Base-by-base conservation (phyloP, 1,140 invertebrate genomes). In the Drosophila rhopaloa region DNA sequence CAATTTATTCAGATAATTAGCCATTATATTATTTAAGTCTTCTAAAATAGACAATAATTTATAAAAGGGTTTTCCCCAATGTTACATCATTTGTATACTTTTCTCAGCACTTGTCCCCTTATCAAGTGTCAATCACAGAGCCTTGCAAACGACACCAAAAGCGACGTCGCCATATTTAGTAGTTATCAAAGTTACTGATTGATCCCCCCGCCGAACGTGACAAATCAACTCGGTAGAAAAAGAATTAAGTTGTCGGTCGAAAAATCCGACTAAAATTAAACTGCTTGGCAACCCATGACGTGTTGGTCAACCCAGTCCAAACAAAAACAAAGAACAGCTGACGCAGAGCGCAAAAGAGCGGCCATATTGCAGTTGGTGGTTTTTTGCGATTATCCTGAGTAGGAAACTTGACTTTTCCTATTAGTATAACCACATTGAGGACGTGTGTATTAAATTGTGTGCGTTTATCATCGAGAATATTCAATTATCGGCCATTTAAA, bases 291-390 rank as follows among this genome's bases (percentile, higher is more conserved):
- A 90, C 85, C 85, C 88, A 66, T 68, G 54, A 60, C 63, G 58
- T 72, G 56, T 66, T 70, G 38, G 37, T 72, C 48, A 59, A 29
- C 35, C 53, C 44, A 57, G 67, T 24, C 37, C 66, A 76, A 68
- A 80, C 61, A 73, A 79, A 79, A 90, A 84, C 85, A 91, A 90
- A 81, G 73, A 91, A 90, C 90, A 91, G 90, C 90, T 91, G 90
- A 91, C 76, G 76, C 51, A 40, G 51, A 48, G 58, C 63, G 37
- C 41, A 56, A 51, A 32, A 56, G 67, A 58, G 68, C 68, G 50
- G 70, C 59, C 89, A 91, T 91, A 66, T 91, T 91, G 67, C 57
- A 50, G 43, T 75, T 50, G 41, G 47, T 41, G 9, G 16, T 16
- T 50, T 4, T 35, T 14, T 24, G 14, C n/a, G 50, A 37, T 63